A percentile compares a stretch with the other conserved stretches of the same genome.
Evolutionary conservation across 1,140 invertebrate species (phyloP).

Genomic region (Drosophila tani): DNA sequence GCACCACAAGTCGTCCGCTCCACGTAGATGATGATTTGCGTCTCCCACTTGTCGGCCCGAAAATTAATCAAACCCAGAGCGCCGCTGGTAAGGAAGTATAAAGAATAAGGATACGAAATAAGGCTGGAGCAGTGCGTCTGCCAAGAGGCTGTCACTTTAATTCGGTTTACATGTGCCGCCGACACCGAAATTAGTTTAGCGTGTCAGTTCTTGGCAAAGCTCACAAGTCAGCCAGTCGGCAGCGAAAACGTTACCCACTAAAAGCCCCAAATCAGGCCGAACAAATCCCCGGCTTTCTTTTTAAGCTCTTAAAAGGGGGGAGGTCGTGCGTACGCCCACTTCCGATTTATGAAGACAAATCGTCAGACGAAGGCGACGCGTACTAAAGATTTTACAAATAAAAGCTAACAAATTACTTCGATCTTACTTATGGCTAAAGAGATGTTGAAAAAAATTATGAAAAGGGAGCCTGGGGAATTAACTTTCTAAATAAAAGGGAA

Average conservation of each 20-base stretch:
- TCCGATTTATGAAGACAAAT: slow-evolving; percentile 62
- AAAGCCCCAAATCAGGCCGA: slow-evolving; percentile 39
- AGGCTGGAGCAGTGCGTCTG: slow-evolving; percentile 14
- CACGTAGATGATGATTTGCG: slow-evolving; percentile 66
- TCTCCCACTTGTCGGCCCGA: slow-evolving; percentile 68
- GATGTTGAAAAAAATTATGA: slow-evolving; percentile 2
- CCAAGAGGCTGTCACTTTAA: slow-evolving; percentile 64
- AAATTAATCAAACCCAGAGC: slow-evolving; percentile 73
- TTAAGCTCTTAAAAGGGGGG: slow-evolving; percentile 55
- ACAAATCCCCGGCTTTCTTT: slow-evolving; percentile 40
- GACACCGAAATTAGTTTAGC: slow-evolving; percentile 78
- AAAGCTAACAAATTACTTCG: slow-evolving; percentile 29
- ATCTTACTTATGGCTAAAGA: neutral
- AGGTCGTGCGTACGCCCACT: slow-evolving; percentile 23
- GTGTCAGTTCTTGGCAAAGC: slow-evolving; percentile 61
- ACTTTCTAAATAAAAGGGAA: neutral
- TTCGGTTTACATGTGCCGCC: slow-evolving; percentile 69
- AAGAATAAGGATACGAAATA: slow-evolving; percentile 28
- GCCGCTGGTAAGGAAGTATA: slow-evolving; percentile 20
- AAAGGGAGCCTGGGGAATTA: neutral
- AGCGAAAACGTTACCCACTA: slow-evolving; percentile 22
- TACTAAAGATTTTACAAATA: slow-evolving; percentile 20
- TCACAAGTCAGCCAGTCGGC: slow-evolving; percentile 25
- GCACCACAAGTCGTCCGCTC: slow-evolving; percentile 12
- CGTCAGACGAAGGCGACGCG: slow-evolving; percentile 15